Evolutionary conservation across 2,797 vertebrate species (phyloP), one percentile per base, ranked within the genome.

Genomic region (Dicrostonyx torquatus): DNA sequence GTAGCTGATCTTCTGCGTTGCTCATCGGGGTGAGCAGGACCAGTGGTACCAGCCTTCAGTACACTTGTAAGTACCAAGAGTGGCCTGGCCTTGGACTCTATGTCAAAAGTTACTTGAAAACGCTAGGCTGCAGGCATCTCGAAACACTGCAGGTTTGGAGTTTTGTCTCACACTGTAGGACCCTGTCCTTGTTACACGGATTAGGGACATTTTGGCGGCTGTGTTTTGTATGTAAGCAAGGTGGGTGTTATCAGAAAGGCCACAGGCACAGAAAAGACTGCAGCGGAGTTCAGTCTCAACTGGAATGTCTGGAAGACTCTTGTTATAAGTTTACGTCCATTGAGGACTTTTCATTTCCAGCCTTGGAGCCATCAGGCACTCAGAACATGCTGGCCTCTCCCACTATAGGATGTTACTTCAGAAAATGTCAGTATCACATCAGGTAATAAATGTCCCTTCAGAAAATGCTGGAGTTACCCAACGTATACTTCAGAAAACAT

Each of bases 91-190:
- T 2, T 12, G 13, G 73, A 64, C 53, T 78, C 9, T 70, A 13
- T 31, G n/a, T 40, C 50, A 80, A 77, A 66, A 75, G 64, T 82
- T 78, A 48, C 48, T 93, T 93, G n/a, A 78, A 91, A 93, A 95
- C 14, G 13, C 34, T 29, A 53, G 64, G 48, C 62, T 4, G 1
- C 1, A 15, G 62, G 70, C 14, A 18, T 40, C 78, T 88, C 43
- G 29, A 72, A 91, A 73, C 0, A 34, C 0, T 20, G 3, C 7
- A 13, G 7, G 12, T 15, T 79, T 26, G 50, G 60, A 83, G 37
- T n/a, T 24, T 40, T 72, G 22, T 62, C 34, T 89, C 43, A 64
- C 22, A 22, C 40, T 24, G 37, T 11, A 73, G 34, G 22, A 87
- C n/a, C 12, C 31, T 22, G 58, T 34, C 14, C 20, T 77, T 76